Evolutionary conservation across 53 echinoderm and acorn worm species (phyloP).

Genomic region (Zoroaster sp.): DNA sequence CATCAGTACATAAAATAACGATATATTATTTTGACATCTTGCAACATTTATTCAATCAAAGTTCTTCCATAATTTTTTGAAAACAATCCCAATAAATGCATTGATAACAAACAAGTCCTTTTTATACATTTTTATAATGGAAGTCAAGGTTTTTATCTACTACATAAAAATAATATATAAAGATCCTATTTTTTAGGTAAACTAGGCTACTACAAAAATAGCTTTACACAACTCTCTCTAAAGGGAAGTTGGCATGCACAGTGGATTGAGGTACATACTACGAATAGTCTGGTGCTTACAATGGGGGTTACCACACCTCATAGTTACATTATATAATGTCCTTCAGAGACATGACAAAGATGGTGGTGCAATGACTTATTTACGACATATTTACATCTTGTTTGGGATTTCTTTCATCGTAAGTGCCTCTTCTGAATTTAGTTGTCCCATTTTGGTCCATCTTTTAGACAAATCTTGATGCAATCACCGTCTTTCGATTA

Average conservation of each 20-base stretch:
- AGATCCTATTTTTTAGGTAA: not conserved
- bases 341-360: not conserved
- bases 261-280: not conserved
- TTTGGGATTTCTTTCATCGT: not conserved
- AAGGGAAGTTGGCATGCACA: not conserved
- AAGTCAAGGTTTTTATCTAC: not conserved
- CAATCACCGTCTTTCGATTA: too few relatives aligned
- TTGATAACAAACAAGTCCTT: not conserved
- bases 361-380: not conserved
- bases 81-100: constrained; percentile 33
- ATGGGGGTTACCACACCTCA: not conserved
- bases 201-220: constrained; percentile 43
- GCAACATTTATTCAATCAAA: constrained; percentile 27
- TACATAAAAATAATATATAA: constrained; percentile 5
- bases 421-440: not conserved
- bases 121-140: too few relatives aligned
- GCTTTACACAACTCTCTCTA: not conserved
- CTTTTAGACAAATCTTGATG: too few relatives aligned
- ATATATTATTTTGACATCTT: constrained; percentile 1
- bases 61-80: constrained; percentile 6
- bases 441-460: not conserved
- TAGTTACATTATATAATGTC: not conserved
- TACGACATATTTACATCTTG: not conserved
- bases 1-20: too few relatives aligned
- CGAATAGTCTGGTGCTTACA: not conserved